Percentiles rank a stretch among this genome's conserved stretches.
Evolutionary conservation across 1,140 invertebrate genomes (phyloP).

Genomic region (Drosophila eugracilis): DNA sequence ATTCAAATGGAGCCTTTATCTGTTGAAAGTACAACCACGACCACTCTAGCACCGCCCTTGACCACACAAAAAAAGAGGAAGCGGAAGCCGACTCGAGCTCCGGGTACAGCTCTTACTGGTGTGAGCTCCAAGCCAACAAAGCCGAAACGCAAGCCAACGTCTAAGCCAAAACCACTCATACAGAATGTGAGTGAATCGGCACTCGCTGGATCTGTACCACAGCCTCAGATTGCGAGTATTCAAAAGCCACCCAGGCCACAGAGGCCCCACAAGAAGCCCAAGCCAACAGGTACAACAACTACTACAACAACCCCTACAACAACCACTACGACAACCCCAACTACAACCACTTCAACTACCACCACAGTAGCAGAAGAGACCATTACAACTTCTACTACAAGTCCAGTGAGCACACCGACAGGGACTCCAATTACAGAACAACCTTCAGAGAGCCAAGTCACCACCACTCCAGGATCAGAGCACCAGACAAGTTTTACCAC

Average conservation of each 20-base stretch:
- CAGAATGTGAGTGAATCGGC: conserved; percentile 7
- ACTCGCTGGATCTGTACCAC: too few relatives aligned
- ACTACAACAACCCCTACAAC: conserved; percentile 37
- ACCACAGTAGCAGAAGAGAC: conserved; percentile 22
- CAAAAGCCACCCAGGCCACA: conserved; percentile 52
- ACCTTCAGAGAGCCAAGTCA: too few relatives aligned
- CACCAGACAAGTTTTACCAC: conserved; percentile 62
- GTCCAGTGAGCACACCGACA: conserved; percentile 67
- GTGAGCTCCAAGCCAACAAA: conserved; percentile 45
- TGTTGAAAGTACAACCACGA: conserved; percentile 44
- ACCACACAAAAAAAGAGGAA: conserved; percentile 75
- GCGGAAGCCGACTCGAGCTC: conserved; percentile 74
- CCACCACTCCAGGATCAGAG: conserved; percentile 66
- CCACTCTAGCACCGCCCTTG: conserved; percentile 39
- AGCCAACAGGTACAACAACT: conserved; percentile 47
- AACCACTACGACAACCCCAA: conserved; percentile 33
- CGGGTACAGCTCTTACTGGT: conserved; percentile 35
- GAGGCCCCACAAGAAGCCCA: conserved; percentile 58
- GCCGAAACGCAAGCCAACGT: conserved; percentile 72
- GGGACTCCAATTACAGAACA: conserved; percentile 14
- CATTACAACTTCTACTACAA: conserved; percentile 36
- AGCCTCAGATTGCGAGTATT: conserved; percentile 33
- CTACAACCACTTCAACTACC: conserved; percentile 12
- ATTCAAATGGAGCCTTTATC: conserved; percentile 31
- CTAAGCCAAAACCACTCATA: conserved; percentile 50